A percentile compares a stretch with the other conserved stretches of the same genome.
Conservation (phyloP, 2,113 vertebrate species). For the Myotis brandtii region DNA sequence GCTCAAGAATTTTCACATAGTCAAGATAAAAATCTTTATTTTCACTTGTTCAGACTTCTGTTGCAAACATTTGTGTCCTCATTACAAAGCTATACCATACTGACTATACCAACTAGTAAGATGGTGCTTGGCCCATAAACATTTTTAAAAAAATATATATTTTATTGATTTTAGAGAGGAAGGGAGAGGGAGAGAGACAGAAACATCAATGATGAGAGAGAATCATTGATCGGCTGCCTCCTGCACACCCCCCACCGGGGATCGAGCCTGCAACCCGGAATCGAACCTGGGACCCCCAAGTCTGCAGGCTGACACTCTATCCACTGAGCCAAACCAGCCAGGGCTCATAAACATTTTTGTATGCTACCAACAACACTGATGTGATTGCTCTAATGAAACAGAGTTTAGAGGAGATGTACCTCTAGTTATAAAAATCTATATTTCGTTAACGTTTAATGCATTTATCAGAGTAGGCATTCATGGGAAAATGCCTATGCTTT, state of each 20-base stretch:
- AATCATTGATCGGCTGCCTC: too few species aligned
- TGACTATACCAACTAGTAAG: neutral
- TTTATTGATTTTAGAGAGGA: too few species aligned
- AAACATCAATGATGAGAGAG: too few species aligned
- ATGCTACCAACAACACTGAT: neutral
- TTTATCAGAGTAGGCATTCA: neutral
- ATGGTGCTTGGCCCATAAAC: neutral
- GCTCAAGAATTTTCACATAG: conserved; percentile 19
- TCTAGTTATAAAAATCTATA: neutral
- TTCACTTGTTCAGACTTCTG: neutral
- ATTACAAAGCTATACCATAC: neutral
- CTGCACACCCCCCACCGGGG: too few species aligned
- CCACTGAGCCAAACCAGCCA: too few species aligned
- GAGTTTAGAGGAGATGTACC: neutral
- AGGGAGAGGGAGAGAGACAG: too few species aligned
- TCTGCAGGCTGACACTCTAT: too few species aligned
- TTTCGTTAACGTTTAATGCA: conserved; percentile 12
- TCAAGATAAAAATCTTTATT: conserved; percentile 39
- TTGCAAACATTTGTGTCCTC: neutral
- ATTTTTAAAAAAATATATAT: too few species aligned
- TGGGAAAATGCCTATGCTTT: conserved; percentile 28
- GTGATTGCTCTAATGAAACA: neutral
- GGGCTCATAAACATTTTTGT: neutral
- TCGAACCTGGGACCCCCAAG: too few species aligned
- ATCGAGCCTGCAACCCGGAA: too few species aligned